Conservation (phyloP, 2,113 vertebrate species). For the Melanotaenia duboulayi region DNA sequence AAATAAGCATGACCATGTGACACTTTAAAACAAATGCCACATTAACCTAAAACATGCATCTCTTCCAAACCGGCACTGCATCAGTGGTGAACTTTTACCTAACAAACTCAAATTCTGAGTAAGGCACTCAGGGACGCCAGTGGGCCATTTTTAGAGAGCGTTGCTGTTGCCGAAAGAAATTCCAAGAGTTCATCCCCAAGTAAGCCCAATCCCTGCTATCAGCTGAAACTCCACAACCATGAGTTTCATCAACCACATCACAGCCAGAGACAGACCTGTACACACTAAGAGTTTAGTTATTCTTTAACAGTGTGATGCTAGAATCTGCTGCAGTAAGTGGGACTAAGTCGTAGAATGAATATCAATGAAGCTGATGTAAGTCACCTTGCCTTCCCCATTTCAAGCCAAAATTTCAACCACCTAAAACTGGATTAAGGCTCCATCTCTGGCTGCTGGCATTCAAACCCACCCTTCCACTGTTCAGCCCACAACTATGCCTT, state of each 20-base stretch:
- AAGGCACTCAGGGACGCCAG: constrained; percentile 26
- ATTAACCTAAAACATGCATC: no score
- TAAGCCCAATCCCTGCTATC: constrained; percentile 22
- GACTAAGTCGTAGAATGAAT: neutral
- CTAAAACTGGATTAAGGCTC: constrained; percentile 17
- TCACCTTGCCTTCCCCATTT: no score
- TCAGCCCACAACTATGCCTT: constrained; percentile 83
- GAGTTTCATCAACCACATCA: constrained; percentile 23
- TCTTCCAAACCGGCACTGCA: no score
- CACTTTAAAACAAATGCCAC: no score
- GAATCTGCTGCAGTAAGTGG: neutral
- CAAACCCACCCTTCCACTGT: constrained; percentile 44
- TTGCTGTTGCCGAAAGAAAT: constrained; percentile 43
- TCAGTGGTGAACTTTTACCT: constrained; percentile 5
- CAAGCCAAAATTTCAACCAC: no score
- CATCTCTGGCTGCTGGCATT: constrained; percentile 59
- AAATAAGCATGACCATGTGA: no score
- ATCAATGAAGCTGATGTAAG: neutral
- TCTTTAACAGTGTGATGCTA: neutral
- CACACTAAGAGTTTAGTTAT: neutral
- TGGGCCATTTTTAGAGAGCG: constrained; percentile 39
- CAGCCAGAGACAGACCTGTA: constrained; percentile 61
- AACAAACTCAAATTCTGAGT: constrained; percentile 29
- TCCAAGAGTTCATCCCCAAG: constrained; percentile 38
- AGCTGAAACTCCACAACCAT: constrained; percentile 50